Percentiles rank a stretch among this genome's conserved stretches.
phyloP scores from a whole-genome alignment of 1,140 invertebrate genomes.

The Calephelis nemesis region DNA sequence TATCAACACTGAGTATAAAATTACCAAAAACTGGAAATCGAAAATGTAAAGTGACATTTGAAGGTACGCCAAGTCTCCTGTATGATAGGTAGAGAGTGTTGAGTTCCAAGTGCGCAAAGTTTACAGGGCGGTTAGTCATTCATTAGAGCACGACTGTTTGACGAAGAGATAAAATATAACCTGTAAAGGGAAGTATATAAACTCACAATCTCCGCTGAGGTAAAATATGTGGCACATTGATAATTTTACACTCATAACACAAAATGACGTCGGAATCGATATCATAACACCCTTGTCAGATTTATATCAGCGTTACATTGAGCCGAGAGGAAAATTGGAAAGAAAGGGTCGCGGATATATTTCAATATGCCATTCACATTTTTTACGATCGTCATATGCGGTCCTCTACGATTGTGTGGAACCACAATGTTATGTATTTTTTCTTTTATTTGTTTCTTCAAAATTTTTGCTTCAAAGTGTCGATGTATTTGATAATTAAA shows the following conservation, averaged over 20 bases:
- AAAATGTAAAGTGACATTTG: too few species aligned
- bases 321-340: constrained; percentile 52
- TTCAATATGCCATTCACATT: constrained; percentile 72
- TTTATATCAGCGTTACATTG: constrained; percentile 52
- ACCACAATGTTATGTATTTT: constrained; percentile 55
- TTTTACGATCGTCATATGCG: constrained; percentile 66
- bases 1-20: too few species aligned
- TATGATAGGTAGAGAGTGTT: too few species aligned
- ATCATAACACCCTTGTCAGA: constrained; percentile 44
- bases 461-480: too few species aligned
- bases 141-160: too few species aligned
- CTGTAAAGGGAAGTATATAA: too few species aligned
- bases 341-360: constrained; percentile 62
- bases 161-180: too few species aligned
- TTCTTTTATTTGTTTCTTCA: constrained; percentile 28
- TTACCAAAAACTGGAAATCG: too few species aligned
- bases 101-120: too few species aligned
- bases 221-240: not conserved
- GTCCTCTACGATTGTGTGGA: constrained; percentile 50
- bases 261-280: constrained; percentile 50
- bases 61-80: too few species aligned
- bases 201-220: not conserved
- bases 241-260: constrained; percentile 22
- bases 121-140: too few species aligned
- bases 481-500: too few species aligned